A percentile compares a stretch with the other conserved stretches of the same genome.
phyloP scores from a whole-genome alignment of 1,140 invertebrate species.

The Littorina saxatilis region DNA sequence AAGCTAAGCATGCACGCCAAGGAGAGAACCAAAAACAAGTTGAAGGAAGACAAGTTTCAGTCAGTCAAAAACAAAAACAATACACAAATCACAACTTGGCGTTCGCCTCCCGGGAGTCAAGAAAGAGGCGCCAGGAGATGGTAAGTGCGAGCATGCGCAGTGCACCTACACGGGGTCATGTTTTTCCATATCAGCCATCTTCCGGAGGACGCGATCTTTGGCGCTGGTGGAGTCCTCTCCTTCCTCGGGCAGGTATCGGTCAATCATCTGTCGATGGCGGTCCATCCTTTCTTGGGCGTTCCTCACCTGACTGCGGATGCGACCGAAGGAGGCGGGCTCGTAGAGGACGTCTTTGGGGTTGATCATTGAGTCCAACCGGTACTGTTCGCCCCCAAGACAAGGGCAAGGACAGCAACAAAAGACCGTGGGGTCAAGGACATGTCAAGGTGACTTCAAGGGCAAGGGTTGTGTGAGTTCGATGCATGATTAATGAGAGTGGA shows the following conservation, averaged over 20 bases:
- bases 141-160: background rate
- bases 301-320: slow-evolving; percentile 56
- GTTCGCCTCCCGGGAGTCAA: background rate
- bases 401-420: slow-evolving; percentile 23
- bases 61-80: background rate
- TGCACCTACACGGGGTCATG: slow-evolving; percentile 33
- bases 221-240: slow-evolving; percentile 15
- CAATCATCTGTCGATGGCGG: slow-evolving; percentile 62
- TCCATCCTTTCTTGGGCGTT: slow-evolving; percentile 63
- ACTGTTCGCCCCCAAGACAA: slow-evolving; percentile 42
- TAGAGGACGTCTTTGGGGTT: slow-evolving; percentile 56
- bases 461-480: background rate
- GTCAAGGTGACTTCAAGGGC: background rate
- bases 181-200: slow-evolving; percentile 32
- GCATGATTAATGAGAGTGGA: no score
- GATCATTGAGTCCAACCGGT: slow-evolving; percentile 59
- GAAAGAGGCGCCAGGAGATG: background rate
- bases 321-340: slow-evolving; percentile 52
- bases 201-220: slow-evolving; percentile 15
- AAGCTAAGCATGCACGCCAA: no score
- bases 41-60: background rate
- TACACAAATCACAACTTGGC: background rate
- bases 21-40: background rate
- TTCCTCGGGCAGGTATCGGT: slow-evolving; percentile 54
- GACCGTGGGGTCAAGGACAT: background rate